phyloP scores from a whole-genome alignment of 2,797 vertebrate species.

The Hippopotamyrus pictus region DNA sequence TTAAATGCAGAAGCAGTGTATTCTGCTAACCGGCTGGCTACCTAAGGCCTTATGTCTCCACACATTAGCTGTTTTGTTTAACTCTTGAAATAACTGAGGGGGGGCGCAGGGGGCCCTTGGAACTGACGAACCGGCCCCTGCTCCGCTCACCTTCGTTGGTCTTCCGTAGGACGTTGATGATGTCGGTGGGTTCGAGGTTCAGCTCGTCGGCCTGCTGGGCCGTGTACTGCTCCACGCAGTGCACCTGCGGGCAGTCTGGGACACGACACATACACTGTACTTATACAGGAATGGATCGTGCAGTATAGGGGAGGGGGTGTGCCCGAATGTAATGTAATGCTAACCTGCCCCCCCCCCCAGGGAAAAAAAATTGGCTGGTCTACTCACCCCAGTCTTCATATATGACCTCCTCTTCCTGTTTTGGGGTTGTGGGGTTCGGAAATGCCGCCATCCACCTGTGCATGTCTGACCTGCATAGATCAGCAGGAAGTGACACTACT shows the following conservation, averaged over 20 bases:
- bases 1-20: background rate
- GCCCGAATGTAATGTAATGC: background rate
- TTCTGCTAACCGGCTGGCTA: background rate
- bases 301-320: background rate
- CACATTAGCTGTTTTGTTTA: background rate
- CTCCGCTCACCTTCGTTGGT: slow-evolving; percentile 68
- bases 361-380: background rate
- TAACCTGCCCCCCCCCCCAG: background rate
- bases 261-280: background rate
- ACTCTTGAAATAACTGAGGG: background rate
- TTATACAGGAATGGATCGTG: background rate
- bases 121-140: background rate
- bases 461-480: slow-evolving; percentile 58
- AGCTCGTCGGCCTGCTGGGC: slow-evolving; percentile 72
- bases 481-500: background rate
- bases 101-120: background rate
- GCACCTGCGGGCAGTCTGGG: slow-evolving; percentile 82
- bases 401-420: slow-evolving; percentile 54
- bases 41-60: background rate
- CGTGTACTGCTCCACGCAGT: slow-evolving; percentile 68
- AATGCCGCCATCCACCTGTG: slow-evolving; percentile 69
- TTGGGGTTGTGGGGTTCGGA: slow-evolving; percentile 47
- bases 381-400: slow-evolving; percentile 70
- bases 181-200: slow-evolving; percentile 66
- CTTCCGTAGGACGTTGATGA: slow-evolving; percentile 73